Conservation (phyloP, 2,888 invertebrate species). For the Ommatoiulus sabulosus region DNA sequence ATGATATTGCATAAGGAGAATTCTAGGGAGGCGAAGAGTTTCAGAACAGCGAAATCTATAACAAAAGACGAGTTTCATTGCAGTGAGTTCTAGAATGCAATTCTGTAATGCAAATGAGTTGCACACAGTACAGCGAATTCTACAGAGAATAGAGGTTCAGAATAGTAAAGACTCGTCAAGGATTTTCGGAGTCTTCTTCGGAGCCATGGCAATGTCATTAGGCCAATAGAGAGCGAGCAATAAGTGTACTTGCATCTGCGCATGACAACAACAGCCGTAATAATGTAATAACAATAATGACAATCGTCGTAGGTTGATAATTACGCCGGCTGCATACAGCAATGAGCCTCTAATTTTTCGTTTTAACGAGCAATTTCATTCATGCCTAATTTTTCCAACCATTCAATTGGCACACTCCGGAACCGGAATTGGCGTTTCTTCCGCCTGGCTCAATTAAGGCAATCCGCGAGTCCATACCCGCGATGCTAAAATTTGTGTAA, state of each 20-base stretch:
- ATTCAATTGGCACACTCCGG: background rate
- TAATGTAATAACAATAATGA: background rate
- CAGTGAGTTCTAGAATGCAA: too few species aligned
- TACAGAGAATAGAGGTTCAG: too few species aligned
- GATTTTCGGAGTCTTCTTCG: background rate
- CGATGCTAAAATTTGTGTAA: too few species aligned
- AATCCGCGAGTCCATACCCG: background rate
- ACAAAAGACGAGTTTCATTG: too few species aligned
- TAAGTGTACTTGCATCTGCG: background rate
- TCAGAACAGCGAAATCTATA: too few species aligned
- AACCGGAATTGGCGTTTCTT: background rate
- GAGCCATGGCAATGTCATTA: too few species aligned
- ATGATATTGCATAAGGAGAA: too few species aligned
- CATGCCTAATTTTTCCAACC: background rate
- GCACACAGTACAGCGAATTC: too few species aligned
- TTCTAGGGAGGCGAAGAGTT: too few species aligned
- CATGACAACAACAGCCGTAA: background rate
- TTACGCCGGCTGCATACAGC: background rate
- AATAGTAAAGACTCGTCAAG: too few species aligned
- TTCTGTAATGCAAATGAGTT: too few species aligned
- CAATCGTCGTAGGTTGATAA: background rate
- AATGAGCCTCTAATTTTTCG: background rate
- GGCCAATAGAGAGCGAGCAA: background rate
- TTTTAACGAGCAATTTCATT: constrained; percentile 12
- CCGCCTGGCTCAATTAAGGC: background rate